Evolutionary conservation across 1,140 invertebrate species (phyloP), one percentile per base, ranked within the genome.

Genomic region (Rhynchophorus ferrugineus): DNA sequence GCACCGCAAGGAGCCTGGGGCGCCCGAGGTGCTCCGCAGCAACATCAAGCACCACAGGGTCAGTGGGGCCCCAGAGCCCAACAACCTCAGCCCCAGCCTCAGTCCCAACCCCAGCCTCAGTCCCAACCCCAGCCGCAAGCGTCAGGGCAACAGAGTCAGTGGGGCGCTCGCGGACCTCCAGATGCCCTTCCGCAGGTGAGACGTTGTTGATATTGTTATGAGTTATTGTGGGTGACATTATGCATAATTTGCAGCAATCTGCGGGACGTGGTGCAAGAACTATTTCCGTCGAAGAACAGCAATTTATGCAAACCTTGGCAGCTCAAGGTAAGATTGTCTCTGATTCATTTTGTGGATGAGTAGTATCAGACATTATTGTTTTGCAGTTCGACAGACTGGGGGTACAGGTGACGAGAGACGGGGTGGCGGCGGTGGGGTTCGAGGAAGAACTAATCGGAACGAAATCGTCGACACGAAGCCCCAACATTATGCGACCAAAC

Each of bases 401-500:
- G 58, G 17, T 35, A 44, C 24, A 17, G 49, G 41, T 3, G 18
- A 8, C 8, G 19, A 48, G 8, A 46, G 44, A 19, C 19, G 54
- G 14, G 52, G 59, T 3, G 58, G 56, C 7, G 50, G 42, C 29
- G 39, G 44, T 13, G 57, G 52, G 9, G 57, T 63, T 21, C 36
- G 59, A 16, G 61, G 60, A 6, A 34, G 61, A 3, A 55, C 43
- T 5, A 49, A 56, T 19, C 21, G 49, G 3, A 49, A 44, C 13
- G 59, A 63, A 52, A 60, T 61, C 34, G 42, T 60, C 11, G 29
- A 19, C 8, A 61, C 60, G 1, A 54, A 36, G 19, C 61, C 61
- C 1, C 9, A 13, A 16, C 6, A 35, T 17, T 6, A 53, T 1
- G 8, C 39, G 6, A 41, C 51, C n/a, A 63, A 63, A 44, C n/a